phyloP scores from a whole-genome alignment of 2,113 vertebrate species.

The Nannobrachium achirus region DNA sequence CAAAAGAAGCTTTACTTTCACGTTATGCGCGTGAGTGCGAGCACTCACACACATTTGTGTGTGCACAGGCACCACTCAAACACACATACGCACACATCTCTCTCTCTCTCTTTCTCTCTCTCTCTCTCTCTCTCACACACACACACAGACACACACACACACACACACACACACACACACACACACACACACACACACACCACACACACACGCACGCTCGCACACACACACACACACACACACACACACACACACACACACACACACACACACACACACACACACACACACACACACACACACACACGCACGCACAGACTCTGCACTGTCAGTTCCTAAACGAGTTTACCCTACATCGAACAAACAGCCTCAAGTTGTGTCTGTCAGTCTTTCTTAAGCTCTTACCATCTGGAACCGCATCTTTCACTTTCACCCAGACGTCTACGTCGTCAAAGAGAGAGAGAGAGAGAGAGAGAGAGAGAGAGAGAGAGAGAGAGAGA shows the following conservation, averaged over 20 bases:
- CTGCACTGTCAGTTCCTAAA: slow-evolving; percentile 69
- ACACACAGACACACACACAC: slow-evolving; percentile 1
- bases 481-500: no score
- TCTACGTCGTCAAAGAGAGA: no score
- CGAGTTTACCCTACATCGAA: slow-evolving; percentile 72
- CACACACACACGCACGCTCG: background rate
- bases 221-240: no score
- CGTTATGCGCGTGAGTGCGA: background rate
- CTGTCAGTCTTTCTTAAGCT: slow-evolving; percentile 65
- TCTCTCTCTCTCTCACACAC: no score
- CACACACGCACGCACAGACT: slow-evolving; percentile 29
- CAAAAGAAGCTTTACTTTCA: background rate
- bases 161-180: slow-evolving; percentile 23
- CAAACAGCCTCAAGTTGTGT: slow-evolving; percentile 74
- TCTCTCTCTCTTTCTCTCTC: no score
- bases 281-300: slow-evolving; percentile 25
- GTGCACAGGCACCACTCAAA: no score
- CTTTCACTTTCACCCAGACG: background rate
- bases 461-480: no score
- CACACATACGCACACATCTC: slow-evolving; percentile 30
- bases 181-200: slow-evolving; percentile 33
- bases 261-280: background rate
- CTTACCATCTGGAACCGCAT: background rate
- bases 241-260: slow-evolving; percentile 25
- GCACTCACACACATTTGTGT: background rate